phyloP scores from a whole-genome alignment of 1,140 invertebrate genomes.

The Drosophila ironensis region DNA sequence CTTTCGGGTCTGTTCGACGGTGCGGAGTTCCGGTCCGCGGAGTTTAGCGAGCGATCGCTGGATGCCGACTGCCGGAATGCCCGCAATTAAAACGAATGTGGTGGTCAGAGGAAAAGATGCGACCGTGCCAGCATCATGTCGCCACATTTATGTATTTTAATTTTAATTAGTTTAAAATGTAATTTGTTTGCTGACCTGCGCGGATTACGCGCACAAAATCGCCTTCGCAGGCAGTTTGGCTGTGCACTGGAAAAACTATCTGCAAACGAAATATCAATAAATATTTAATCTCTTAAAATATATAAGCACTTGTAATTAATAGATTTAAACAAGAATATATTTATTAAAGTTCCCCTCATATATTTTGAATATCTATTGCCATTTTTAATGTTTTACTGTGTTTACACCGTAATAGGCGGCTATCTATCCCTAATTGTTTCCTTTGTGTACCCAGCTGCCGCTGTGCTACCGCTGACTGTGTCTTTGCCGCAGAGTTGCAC shows the following conservation, averaged over 20 bases:
- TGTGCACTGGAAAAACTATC: constrained; percentile 8
- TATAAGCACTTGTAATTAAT: not conserved
- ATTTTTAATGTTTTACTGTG: no score
- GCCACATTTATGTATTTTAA: constrained; percentile 60
- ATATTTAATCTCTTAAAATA: not conserved
- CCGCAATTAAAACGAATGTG: constrained; percentile 55
- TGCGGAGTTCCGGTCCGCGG: constrained; percentile 65
- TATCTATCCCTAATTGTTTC: no score
- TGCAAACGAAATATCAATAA: no score
- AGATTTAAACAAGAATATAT: not conserved
- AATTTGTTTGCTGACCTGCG: constrained; percentile 35
- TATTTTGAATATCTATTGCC: no score
- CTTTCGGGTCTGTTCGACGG: constrained; percentile 42
- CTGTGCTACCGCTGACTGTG: no score
- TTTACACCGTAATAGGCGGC: no score
- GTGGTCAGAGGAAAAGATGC: constrained; percentile 3
- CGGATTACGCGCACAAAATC: constrained; percentile 28
- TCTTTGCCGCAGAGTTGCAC: constrained; percentile 16
- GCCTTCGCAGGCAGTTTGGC: constrained; percentile 1
- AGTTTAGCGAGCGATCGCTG: constrained; percentile 25
- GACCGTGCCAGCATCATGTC: constrained; percentile 26
- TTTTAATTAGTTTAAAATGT: constrained; percentile 67
- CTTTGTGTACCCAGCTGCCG: no score
- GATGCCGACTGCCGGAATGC: constrained; percentile 16
- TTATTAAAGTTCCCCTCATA: no score